phyloP scores from a whole-genome alignment of 1,140 invertebrate genomes.

The Rhysida immarginata region DNA sequence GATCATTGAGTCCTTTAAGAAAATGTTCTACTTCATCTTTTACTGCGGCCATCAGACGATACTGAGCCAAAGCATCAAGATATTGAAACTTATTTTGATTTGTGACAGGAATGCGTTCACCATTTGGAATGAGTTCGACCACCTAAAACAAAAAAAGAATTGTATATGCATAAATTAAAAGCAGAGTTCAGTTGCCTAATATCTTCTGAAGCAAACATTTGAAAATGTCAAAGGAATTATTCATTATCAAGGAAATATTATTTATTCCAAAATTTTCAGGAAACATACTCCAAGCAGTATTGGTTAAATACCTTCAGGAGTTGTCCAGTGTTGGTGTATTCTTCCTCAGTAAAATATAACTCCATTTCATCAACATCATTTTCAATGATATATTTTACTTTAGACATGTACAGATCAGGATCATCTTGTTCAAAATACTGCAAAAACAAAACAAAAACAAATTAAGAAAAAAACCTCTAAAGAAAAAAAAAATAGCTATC shows the following conservation, averaged over 20 bases:
- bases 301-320: conserved; percentile 49
- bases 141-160: conserved; percentile 23
- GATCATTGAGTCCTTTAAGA: conserved; percentile 70
- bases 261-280: too few species aligned
- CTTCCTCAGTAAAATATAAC: conserved; percentile 72
- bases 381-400: conserved; percentile 81
- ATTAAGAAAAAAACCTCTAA: conserved; percentile 2
- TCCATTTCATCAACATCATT: conserved; percentile 76
- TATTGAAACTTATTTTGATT: conserved; percentile 67
- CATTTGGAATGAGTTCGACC: conserved; percentile 58
- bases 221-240: too few species aligned
- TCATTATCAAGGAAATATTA: too few species aligned
- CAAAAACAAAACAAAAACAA: conserved; percentile 20
- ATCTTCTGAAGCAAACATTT: too few species aligned
- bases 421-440: conserved; percentile 92
- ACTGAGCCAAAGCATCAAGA: conserved; percentile 75
- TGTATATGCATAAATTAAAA: too few species aligned
- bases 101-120: conserved; percentile 48
- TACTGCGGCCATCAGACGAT: conserved; percentile 60
- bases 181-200: too few species aligned
- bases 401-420: conserved; percentile 77
- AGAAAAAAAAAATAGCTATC: not conserved
- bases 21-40: conserved; percentile 75
- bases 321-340: conserved; percentile 60
- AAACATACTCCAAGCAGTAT: too few species aligned